Base-by-base conservation (phyloP, 2,113 vertebrate genomes). In the Zosterops pallidus region DNA sequence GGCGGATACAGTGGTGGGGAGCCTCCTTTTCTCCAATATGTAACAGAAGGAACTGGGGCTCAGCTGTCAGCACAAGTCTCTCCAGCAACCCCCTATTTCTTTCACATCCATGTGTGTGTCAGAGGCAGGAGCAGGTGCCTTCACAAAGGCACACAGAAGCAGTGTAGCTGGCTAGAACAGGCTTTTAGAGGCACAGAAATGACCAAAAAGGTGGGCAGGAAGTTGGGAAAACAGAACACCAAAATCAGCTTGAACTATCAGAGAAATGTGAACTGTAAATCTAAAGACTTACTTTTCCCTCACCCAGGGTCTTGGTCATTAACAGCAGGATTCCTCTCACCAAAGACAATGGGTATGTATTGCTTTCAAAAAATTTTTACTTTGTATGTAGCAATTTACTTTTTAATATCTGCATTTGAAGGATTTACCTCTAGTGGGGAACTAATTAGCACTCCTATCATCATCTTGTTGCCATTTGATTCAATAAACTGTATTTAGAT, bases 311-410 rank as follows among this genome's bases (percentile, higher is more conserved):
- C 86, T 75, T 25, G 18, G 25, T 81, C 9, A 0, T 16, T 31
- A 60, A 35, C 35, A 78, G 42, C 12, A 65, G 49, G 67, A 94
- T 44, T 37, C 44, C 57, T 19, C 14, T 55, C 70, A 41, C 4
- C 39, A 17, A 65, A 83, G 37, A 31, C 85, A 92, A 97, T 97
- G 97, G 97, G 97, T 97, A 96, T 1, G 93, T 97, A 44, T 17
- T 26, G 29, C 78, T 93, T 83, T 89, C 47, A 79, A 15, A 50
- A 70, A 68, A n/a, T 47, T 8, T 44, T 4, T 52, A 28, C 23
- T 83, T 81, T 56, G 1, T 5, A 19, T 23, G 21, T 39, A 74
- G 35, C 33, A 39, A 64, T 68, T 53, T 79, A 21, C 6, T 64
- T 84, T 89, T 76, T 23, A 76, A 0, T 47, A 42, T 11, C 35